phyloP scores from a whole-genome alignment of 2,888 invertebrate genomes.

The Nemoura dubitans region DNA sequence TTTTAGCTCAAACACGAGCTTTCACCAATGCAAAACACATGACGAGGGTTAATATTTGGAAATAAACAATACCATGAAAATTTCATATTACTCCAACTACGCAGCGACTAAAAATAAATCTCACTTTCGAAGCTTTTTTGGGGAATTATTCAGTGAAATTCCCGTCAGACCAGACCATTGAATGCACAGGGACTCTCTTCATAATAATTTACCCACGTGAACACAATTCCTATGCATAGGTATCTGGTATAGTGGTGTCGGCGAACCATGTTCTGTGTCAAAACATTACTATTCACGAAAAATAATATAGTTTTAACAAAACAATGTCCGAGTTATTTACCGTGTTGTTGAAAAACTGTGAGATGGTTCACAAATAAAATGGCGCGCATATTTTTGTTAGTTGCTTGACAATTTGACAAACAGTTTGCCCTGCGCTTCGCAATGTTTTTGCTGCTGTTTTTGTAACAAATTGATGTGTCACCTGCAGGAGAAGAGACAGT shows the following conservation, averaged over 20 bases:
- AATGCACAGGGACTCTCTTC: too few species aligned
- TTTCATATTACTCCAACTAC: too few species aligned
- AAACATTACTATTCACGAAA: neutral
- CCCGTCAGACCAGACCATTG: too few species aligned
- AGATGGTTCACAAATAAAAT: neutral
- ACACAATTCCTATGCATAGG: neutral
- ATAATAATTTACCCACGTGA: too few species aligned
- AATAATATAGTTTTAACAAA: neutral
- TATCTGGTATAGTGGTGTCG: neutral
- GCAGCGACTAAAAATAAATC: too few species aligned
- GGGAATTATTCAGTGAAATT: too few species aligned
- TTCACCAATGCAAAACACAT: too few species aligned
- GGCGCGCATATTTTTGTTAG: neutral
- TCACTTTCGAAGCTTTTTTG: too few species aligned
- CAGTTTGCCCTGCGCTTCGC: neutral
- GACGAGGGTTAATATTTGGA: too few species aligned
- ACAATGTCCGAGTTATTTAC: neutral
- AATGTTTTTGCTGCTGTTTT: neutral
- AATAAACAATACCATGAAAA: too few species aligned
- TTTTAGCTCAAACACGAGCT: too few species aligned
- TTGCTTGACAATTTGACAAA: neutral
- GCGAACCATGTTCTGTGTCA: neutral
- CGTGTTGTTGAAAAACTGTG: neutral
- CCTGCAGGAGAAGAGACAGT: slow-evolving; percentile 7
- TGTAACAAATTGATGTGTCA: slow-evolving; percentile 21